phyloP scores from a whole-genome alignment of 2,888 invertebrate species.

The Troides oblongomaculatus region DNA sequence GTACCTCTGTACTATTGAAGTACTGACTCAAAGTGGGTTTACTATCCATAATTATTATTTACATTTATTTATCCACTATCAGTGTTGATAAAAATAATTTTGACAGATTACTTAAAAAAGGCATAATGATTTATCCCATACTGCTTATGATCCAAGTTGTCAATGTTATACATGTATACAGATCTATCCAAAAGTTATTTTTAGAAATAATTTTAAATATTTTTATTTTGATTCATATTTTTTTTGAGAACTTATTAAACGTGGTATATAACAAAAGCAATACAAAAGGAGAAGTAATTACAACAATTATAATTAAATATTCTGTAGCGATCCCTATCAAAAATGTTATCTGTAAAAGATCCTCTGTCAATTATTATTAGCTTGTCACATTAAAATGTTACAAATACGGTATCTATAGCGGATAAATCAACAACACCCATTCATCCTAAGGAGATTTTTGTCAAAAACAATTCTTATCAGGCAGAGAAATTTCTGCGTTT shows the following conservation, averaged over 20 bases:
- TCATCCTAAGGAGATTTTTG: slow-evolving; percentile 33
- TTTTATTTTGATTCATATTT: no score
- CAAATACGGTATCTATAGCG: slow-evolving; percentile 24
- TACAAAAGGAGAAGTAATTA: no score
- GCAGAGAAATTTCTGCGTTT: slow-evolving; percentile 32
- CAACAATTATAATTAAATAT: no score
- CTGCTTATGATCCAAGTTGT: no score
- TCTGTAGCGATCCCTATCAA: no score
- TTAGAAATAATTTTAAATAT: no score
- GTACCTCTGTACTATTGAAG: slow-evolving; percentile 70
- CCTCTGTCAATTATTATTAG: not conserved
- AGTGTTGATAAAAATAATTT: slow-evolving; percentile 15
- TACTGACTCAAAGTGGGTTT: slow-evolving; percentile 80
- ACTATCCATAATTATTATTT: slow-evolving; percentile 59
- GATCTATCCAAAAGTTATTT: no score
- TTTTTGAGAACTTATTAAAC: no score
- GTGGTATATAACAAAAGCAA: no score
- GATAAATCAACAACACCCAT: slow-evolving; percentile 34
- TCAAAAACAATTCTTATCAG: slow-evolving; percentile 41
- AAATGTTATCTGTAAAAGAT: not conserved
- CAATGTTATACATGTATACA: no score
- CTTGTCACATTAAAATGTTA: slow-evolving; percentile 13
- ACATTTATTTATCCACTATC: slow-evolving; percentile 14
- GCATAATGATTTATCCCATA: no score
- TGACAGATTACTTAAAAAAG: no score